phyloP scores from a whole-genome alignment of 1,140 invertebrate species.

The Rhizoglyphus robini region DNA sequence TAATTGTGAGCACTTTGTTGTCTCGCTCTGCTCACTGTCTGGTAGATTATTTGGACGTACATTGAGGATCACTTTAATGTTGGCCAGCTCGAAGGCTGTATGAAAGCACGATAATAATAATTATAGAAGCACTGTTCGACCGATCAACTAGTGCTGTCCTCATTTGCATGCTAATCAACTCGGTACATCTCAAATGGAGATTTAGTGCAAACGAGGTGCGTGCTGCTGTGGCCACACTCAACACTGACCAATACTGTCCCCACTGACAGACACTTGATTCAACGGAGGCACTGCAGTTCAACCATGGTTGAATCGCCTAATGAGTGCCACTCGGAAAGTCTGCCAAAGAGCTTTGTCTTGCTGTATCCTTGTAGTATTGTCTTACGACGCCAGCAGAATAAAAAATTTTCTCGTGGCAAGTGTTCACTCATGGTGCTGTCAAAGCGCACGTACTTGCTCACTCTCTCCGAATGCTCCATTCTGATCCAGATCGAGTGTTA shows the following conservation, averaged over 20 bases:
- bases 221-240: neutral
- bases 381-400: too few species aligned
- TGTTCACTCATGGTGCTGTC: too few species aligned
- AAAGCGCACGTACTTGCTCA: too few species aligned
- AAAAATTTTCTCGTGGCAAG: too few species aligned
- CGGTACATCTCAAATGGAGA: neutral
- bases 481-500: too few species aligned
- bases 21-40: too few species aligned
- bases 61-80: neutral
- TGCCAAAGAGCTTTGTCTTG: too few species aligned
- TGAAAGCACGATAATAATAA: conserved; percentile 10
- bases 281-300: neutral
- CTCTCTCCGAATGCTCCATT: too few species aligned
- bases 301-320: neutral
- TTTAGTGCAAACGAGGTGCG: conserved; percentile 1
- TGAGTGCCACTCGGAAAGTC: neutral
- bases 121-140: neutral
- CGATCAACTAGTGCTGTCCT: neutral
- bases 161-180: neutral
- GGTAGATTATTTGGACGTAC: neutral
- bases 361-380: too few species aligned
- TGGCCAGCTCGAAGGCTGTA: neutral
- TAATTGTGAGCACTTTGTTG: neutral
- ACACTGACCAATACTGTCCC: too few species aligned
- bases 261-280: neutral